phyloP scores from a whole-genome alignment of 1,140 invertebrate species.

The Procambarus virginalis region DNA sequence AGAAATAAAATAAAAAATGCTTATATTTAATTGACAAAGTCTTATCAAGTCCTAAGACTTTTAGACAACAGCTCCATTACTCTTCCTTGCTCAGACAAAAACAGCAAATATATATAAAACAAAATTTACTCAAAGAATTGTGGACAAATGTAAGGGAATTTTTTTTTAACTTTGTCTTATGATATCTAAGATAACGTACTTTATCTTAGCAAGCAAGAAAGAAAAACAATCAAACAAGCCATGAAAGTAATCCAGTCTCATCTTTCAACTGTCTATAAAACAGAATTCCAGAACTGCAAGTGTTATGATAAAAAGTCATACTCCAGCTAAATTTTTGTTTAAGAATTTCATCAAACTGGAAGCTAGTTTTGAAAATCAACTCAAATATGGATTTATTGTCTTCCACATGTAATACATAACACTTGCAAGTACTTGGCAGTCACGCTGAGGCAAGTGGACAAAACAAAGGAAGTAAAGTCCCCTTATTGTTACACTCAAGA shows the following conservation, averaged over 20 bases:
- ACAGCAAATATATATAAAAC: background rate
- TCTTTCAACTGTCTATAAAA: slow-evolving; percentile 13
- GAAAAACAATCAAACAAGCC: background rate
- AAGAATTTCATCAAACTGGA: background rate
- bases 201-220: background rate
- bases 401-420: slow-evolving; percentile 1
- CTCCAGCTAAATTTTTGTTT: background rate
- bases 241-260: background rate
- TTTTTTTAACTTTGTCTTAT: background rate
- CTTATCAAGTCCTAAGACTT: background rate
- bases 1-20: background rate
- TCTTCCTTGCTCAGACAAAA: background rate
- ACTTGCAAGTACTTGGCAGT: slow-evolving; percentile 22
- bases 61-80: background rate
- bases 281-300: background rate
- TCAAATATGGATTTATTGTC: background rate
- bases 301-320: background rate
- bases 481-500: slow-evolving; percentile 20
- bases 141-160: background rate
- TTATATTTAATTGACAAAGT: background rate
- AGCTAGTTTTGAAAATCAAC: no score
- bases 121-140: background rate
- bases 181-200: background rate
- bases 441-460: slow-evolving; percentile 22
- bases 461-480: slow-evolving; percentile 31